Conservation (phyloP, 2,888 invertebrate species). For the Rhodophaea formosa region DNA sequence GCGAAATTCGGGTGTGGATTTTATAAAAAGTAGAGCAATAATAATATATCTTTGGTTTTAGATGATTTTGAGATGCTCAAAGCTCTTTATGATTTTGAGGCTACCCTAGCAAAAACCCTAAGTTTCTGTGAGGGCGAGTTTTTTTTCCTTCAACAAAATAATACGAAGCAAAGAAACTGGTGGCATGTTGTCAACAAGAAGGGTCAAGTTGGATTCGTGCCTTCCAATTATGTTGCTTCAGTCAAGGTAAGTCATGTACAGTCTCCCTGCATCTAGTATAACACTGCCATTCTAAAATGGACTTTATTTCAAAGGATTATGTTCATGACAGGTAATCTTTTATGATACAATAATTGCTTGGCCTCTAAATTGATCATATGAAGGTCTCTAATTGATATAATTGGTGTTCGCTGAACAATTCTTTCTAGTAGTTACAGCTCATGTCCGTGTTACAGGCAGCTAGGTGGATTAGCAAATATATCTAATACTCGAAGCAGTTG, state of each 20-base stretch:
- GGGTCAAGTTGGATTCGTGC: constrained; percentile 92
- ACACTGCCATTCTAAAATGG: too few species aligned
- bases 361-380: too few species aligned
- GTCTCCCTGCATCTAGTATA: too few species aligned
- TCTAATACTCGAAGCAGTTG: too few species aligned
- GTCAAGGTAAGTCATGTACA: constrained; percentile 82
- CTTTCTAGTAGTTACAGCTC: too few species aligned
- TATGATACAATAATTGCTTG: too few species aligned
- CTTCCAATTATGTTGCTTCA: constrained; percentile 91
- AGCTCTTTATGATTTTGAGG: constrained; percentile 91
- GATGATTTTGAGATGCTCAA: constrained; percentile 90
- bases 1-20: constrained; percentile 31
- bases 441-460: too few species aligned
- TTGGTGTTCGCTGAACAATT: too few species aligned
- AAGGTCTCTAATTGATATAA: too few species aligned
- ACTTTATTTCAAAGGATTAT: too few species aligned
- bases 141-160: constrained; percentile 89
- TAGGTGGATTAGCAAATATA: too few species aligned
- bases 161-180: constrained; percentile 91
- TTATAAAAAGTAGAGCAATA: constrained; percentile 9
- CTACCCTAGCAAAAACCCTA: constrained; percentile 90
- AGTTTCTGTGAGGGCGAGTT: constrained; percentile 90
- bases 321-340: too few species aligned
- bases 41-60: constrained; percentile 48
- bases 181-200: constrained; percentile 93